Evolutionary conservation across 2,113 vertebrate genomes (phyloP).

Genomic region (Brachypodius melanocephalos): DNA sequence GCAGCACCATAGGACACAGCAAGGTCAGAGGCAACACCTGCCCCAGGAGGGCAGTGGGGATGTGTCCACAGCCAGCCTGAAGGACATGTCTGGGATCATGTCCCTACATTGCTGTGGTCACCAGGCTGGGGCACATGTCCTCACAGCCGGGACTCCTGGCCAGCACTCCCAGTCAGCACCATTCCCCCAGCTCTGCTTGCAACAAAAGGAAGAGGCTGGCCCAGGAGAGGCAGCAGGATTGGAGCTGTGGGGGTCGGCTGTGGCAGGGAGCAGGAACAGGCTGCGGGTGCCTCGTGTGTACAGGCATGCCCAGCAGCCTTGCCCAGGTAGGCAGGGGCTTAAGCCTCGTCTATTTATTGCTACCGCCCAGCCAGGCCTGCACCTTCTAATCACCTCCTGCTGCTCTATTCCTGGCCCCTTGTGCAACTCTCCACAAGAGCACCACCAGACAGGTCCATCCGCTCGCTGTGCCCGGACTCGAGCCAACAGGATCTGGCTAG

Average conservation of each 20-base stretch:
- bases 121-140: rapidly evolving
- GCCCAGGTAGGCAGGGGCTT: constrained; percentile 32
- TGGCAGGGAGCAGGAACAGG: background rate
- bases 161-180: background rate
- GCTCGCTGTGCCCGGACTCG: rapidly evolving
- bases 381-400: constrained; percentile 34
- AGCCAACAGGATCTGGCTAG: constrained; percentile 14
- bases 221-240: background rate
- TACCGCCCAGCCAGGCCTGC: background rate
- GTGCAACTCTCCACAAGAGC: background rate
- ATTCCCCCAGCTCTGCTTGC: background rate
- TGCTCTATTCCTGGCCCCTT: constrained; percentile 34
- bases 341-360: constrained; percentile 21
- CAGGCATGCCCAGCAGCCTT: background rate
- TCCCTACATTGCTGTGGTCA: background rate
- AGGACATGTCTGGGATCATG: background rate
- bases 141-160: background rate
- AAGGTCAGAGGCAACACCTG: constrained; percentile 19
- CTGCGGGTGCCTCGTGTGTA: rapidly evolving
- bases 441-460: constrained; percentile 2
- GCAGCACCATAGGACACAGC: constrained; percentile 19
- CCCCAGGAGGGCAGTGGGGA: background rate
- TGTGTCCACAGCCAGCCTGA: background rate
- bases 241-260: rapidly evolving
- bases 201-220: background rate